phyloP scores from a whole-genome alignment of 2,888 invertebrate species.

The Patella pellucida region DNA sequence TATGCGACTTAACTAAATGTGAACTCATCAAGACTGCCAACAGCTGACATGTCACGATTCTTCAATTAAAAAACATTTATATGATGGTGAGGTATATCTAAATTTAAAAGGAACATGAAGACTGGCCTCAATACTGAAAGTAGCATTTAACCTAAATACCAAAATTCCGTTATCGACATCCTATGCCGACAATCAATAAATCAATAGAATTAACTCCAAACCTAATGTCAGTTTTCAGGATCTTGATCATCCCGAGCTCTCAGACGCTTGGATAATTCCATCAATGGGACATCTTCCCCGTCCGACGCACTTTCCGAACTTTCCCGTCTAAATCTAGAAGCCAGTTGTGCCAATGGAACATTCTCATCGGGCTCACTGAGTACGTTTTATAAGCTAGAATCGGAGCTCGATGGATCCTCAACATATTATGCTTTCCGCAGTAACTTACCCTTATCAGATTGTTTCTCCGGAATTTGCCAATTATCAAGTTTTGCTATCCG shows the following conservation, averaged over 20 bases:
- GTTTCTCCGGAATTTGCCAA: conserved; percentile 29
- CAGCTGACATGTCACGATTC: too few species aligned
- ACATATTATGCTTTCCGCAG: conserved; percentile 17
- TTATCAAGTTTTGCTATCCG: conserved; percentile 22
- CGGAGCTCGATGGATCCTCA: conserved; percentile 15
- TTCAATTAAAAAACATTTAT: too few species aligned
- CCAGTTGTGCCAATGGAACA: background rate
- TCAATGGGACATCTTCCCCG: conserved; percentile 23
- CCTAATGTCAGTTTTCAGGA: too few species aligned
- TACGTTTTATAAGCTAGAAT: background rate
- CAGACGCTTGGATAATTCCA: conserved; percentile 17
- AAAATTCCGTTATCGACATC: too few species aligned
- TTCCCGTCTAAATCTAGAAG: background rate
- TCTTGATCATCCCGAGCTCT: background rate
- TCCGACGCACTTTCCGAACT: conserved; percentile 7
- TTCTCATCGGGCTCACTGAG: background rate
- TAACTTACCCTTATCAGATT: background rate
- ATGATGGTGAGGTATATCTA: too few species aligned
- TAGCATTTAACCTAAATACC: too few species aligned
- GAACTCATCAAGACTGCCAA: too few species aligned
- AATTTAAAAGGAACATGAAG: too few species aligned
- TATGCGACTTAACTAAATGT: too few species aligned
- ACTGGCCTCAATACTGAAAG: too few species aligned
- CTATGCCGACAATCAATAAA: too few species aligned
- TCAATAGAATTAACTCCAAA: too few species aligned